A percentile compares a stretch with the other conserved stretches of the same genome.
These are phyloP conservation scores for Acleris emargana DNA, from an alignment of 2,888 invertebrate species.

Conservation along the genomic window DNA sequence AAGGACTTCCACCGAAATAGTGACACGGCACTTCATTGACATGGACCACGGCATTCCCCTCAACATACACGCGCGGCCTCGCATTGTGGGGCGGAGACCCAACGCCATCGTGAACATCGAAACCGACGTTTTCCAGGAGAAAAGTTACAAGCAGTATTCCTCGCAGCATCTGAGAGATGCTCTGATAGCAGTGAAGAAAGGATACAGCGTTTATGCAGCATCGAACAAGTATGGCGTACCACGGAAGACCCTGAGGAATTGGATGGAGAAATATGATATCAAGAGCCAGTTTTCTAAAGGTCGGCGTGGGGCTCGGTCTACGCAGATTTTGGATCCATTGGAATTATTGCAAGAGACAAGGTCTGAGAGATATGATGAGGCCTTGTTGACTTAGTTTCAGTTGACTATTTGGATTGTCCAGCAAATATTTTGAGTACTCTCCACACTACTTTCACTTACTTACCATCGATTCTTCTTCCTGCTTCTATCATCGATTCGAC, in stretches of 20 bases:
- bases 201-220: slow-evolving; percentile 82
- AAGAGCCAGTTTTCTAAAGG: slow-evolving; percentile 82
- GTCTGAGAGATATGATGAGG: slow-evolving; percentile 63
- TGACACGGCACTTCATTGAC: slow-evolving; percentile 78
- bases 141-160: slow-evolving; percentile 80
- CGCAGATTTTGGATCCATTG: slow-evolving; percentile 69
- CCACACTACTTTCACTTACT: too few species aligned
- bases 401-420: not conserved
- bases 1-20: slow-evolving; percentile 76
- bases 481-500: too few species aligned
- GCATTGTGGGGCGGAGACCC: slow-evolving; percentile 72
- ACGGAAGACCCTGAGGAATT: slow-evolving; percentile 81
- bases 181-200: slow-evolving; percentile 78
- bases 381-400: slow-evolving; percentile 30
- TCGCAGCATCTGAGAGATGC: slow-evolving; percentile 79
- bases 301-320: slow-evolving; percentile 66
- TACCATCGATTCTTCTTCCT: too few species aligned
- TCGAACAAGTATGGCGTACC: slow-evolving; percentile 83
- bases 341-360: slow-evolving; percentile 66
- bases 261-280: slow-evolving; percentile 84
- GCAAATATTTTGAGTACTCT: too few species aligned
- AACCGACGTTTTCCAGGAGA: slow-evolving; percentile 78
- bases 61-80: slow-evolving; percentile 73
- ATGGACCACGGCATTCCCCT: slow-evolving; percentile 75
- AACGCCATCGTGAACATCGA: slow-evolving; percentile 77